Conservation (phyloP, 2,888 invertebrate species). For the Achlya flavicornis region DNA sequence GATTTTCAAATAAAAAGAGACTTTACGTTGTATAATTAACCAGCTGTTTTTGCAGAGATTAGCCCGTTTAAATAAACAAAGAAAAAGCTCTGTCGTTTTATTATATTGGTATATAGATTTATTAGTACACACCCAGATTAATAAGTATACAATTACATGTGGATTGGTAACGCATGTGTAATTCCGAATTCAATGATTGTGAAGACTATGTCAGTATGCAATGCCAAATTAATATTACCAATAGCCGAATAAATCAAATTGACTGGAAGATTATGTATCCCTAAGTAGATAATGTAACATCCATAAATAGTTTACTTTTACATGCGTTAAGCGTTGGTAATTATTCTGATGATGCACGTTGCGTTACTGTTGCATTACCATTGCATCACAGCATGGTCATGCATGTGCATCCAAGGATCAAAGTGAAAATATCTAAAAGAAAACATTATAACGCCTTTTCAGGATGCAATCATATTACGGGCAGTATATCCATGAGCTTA, state of each 20-base stretch:
- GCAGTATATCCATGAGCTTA: too few species aligned
- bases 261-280: constrained; percentile 7
- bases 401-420: constrained; percentile 29
- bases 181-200: too few species aligned
- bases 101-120: too few species aligned
- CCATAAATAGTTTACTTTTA: neutral
- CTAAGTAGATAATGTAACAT: constrained; percentile 16
- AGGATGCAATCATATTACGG: too few species aligned
- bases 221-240: neutral
- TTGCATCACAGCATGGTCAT: constrained; percentile 28
- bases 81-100: too few species aligned
- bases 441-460: neutral
- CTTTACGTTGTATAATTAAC: too few species aligned
- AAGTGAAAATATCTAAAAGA: constrained; percentile 20
- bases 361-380: constrained; percentile 32
- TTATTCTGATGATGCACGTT: constrained; percentile 28
- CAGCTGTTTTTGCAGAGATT: too few species aligned
- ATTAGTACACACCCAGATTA: too few species aligned
- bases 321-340: constrained; percentile 19
- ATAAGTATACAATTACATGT: too few species aligned
- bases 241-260: neutral
- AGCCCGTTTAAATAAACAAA: too few species aligned
- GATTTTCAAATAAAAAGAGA: too few species aligned
- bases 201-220: neutral
- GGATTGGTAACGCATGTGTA: too few species aligned